Percentiles rank a stretch among this genome's conserved stretches.
Evolutionary conservation across 2,888 invertebrate species (phyloP).

Genomic region (Formica aserva): DNA sequence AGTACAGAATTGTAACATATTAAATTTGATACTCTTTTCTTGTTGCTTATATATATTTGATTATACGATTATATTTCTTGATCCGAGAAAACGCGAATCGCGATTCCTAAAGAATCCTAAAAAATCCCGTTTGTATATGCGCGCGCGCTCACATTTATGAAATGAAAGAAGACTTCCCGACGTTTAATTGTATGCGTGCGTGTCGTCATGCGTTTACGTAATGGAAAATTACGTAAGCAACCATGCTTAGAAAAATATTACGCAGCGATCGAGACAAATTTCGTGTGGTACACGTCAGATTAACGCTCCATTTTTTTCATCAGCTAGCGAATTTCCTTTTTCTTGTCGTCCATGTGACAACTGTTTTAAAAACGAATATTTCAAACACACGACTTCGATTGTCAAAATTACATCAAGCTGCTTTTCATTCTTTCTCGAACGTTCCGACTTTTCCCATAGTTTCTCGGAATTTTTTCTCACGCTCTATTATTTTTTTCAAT

Average conservation of each 20-base stretch:
- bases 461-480: neutral
- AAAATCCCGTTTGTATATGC: neutral
- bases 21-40: neutral
- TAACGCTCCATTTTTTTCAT: neutral
- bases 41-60: neutral
- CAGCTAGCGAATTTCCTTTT: neutral
- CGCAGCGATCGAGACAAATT: neutral
- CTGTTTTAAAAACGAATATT: neutral
- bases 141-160: neutral
- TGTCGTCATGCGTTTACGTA: constrained; percentile 55
- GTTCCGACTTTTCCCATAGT: neutral
- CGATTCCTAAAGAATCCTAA: neutral
- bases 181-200: constrained; percentile 26
- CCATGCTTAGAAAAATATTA: constrained; percentile 40
- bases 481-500: neutral
- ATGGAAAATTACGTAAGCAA: constrained; percentile 47
- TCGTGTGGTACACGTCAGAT: constrained; percentile 11
- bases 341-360: neutral
- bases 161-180: constrained; percentile 46
- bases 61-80: constrained; percentile 6
- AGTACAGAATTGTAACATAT: neutral
- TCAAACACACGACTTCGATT: neutral
- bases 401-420: neutral
- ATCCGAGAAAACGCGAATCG: neutral
- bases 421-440: neutral